These are phyloP conservation scores for Diceros bicornis DNA, from an alignment of 2,797 vertebrate species.

Conservation along the genomic window DNA sequence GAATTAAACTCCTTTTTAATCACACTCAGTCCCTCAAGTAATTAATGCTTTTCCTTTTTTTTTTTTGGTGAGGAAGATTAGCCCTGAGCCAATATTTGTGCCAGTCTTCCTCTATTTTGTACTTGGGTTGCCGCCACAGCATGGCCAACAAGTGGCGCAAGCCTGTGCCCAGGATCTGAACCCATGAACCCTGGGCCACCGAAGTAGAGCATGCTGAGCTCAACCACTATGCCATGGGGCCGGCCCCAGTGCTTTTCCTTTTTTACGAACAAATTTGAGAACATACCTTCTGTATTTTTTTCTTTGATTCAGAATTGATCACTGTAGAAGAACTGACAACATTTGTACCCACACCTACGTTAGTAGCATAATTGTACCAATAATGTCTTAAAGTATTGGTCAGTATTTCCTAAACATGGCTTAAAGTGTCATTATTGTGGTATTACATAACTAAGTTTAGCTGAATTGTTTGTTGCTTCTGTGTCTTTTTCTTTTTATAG, in stretches of 20 bases:
- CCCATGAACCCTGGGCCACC: no score
- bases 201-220: no score
- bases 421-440: neutral
- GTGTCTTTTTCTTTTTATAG: slow-evolving; percentile 41
- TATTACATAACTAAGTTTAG: slow-evolving; percentile 19
- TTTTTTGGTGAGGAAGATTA: no score
- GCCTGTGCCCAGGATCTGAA: no score
- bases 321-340: slow-evolving; percentile 13
- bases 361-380: slow-evolving; percentile 57
- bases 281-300: slow-evolving; percentile 1
- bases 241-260: no score
- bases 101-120: no score
- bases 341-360: neutral
- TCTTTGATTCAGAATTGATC: slow-evolving; percentile 48
- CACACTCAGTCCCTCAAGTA: neutral
- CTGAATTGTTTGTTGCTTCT: slow-evolving; percentile 8
- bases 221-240: no score
- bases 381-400: slow-evolving; percentile 53
- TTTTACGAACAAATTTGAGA: slow-evolving; percentile 43
- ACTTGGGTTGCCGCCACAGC: no score
- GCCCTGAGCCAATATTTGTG: no score
- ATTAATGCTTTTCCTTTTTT: slow-evolving; percentile 19
- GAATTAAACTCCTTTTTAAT: slow-evolving; percentile 23
- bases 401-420: slow-evolving; percentile 45
- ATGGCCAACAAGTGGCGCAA: no score